Evolutionary conservation across 2,888 invertebrate species (phyloP).

Genomic region (Ceriagrion tenellum): DNA sequence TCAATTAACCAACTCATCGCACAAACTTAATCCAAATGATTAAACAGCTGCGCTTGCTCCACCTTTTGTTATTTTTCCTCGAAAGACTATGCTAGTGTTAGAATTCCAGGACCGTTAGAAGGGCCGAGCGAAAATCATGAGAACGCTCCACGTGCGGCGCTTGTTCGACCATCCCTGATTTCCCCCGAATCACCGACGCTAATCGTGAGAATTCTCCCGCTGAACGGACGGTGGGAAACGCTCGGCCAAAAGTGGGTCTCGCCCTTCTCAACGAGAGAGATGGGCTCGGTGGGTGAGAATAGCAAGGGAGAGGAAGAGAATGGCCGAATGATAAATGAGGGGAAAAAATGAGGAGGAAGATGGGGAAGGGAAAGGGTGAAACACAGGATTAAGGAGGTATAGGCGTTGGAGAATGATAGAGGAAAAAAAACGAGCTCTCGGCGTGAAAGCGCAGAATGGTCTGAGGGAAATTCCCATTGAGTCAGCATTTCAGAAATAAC

Average conservation of each 20-base stretch:
- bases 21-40: no score
- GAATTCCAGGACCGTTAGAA: neutral
- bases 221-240: neutral
- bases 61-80: no score
- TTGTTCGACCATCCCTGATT: neutral
- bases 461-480: neutral
- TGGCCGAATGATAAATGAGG: neutral
- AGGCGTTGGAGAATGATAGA: neutral
- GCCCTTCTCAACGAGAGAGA: neutral
- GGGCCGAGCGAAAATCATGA: neutral
- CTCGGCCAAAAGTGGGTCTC: neutral
- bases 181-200: neutral
- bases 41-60: no score
- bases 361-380: neutral
- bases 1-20: no score
- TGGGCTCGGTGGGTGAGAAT: neutral
- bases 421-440: neutral
- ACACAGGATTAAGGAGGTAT: neutral
- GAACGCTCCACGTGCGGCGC: neutral
- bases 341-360: neutral
- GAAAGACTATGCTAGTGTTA: neutral
- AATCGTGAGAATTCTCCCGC: neutral
- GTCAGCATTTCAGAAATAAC: conserved; percentile 22
- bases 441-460: neutral
- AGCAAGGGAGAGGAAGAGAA: neutral